Conservation (phyloP, 2,888 invertebrate genomes). For the Dromius quadrimaculatus region DNA sequence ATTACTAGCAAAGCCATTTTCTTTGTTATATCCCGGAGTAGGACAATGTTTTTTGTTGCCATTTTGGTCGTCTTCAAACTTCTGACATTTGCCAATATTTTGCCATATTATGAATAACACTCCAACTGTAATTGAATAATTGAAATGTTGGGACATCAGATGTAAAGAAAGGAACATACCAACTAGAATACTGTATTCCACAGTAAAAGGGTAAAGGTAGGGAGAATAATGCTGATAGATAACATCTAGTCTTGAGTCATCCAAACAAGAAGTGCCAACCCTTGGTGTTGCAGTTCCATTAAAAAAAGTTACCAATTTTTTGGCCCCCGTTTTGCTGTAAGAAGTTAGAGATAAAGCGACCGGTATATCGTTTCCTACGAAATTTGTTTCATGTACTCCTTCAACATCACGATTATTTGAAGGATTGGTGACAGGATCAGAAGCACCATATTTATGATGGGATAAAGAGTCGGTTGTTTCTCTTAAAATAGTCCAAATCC, state of each 20-base stretch:
- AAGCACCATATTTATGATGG: slow-evolving; percentile 60
- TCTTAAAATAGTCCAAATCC: slow-evolving; percentile 81
- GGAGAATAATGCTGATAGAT: slow-evolving; percentile 76
- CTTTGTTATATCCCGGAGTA: slow-evolving; percentile 60
- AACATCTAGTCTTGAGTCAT: slow-evolving; percentile 66
- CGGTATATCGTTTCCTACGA: slow-evolving; percentile 55
- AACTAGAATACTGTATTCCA: slow-evolving; percentile 83
- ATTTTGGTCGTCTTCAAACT: slow-evolving; percentile 61
- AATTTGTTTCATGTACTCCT: slow-evolving; percentile 51
- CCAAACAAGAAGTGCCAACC: slow-evolving; percentile 66
- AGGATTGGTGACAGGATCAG: neutral
- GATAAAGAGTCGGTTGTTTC: slow-evolving; percentile 78
- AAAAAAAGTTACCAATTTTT: slow-evolving; percentile 60
- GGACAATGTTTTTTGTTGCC: slow-evolving; percentile 60
- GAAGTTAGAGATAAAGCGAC: slow-evolving; percentile 61
- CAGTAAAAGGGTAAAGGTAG: slow-evolving; percentile 84
- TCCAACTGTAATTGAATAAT: slow-evolving; percentile 75
- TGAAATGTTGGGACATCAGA: too few relatives aligned
- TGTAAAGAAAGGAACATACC: slow-evolving; percentile 64
- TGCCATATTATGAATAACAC: slow-evolving; percentile 81
- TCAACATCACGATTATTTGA: slow-evolving; percentile 43
- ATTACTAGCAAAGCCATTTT: slow-evolving; percentile 63
- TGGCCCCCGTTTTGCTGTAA: slow-evolving; percentile 60
- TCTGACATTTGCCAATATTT: slow-evolving; percentile 74
- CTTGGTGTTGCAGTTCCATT: slow-evolving; percentile 57